Base-by-base conservation (phyloP, 1,140 invertebrate genomes). In the Propsilocerus akamusi region DNA sequence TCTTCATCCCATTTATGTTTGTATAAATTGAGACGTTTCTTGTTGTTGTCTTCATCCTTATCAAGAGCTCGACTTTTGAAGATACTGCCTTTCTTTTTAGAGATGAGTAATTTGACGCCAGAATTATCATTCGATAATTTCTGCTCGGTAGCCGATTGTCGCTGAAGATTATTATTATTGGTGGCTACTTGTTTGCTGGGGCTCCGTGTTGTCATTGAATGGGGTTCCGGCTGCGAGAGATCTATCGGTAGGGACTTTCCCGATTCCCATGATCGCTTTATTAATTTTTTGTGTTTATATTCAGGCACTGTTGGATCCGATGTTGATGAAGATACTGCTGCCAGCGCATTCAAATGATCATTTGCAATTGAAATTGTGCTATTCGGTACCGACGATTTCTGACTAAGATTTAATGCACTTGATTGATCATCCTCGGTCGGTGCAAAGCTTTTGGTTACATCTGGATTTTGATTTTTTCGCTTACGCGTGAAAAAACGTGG, bases 1-100 rank as follows among this genome's bases (percentile, higher is more conserved):
- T 80, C 80, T 61, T 84, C 83, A 52, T 77, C 78, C 86, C 86
- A 89, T 65, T 86, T 88, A 66, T 90, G 85, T 66, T 81, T 86
- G 58, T 90, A 92, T 12, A 89, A 65, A 50, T 83, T 83, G 10
- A 41, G 17, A 12, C 83, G 67, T 51, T 85, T 75, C 65, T 88
- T 87, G 52, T 83, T 52, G 65, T 62, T 51, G 58, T 67, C 56
- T 53, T 76, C 81, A 50, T 81, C 80, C 50, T 76, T 73, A 10
- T 78, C 77, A 22, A 81, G 61, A 14, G 78, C 77, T 47, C 86
- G 75, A 59, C 84, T 88, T 60, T 92, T 91, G 59, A 92, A 92
- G 60, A 92, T 90, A 58, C 85, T 88, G 46, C 83, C 83, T 62
- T 90, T 88, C 58, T 86, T 88, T 51, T 80, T 78, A 1, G 75